These are phyloP conservation scores for Barypeithes pellucidus DNA, from an alignment of 2,888 invertebrate species.

Conservation along the genomic window DNA sequence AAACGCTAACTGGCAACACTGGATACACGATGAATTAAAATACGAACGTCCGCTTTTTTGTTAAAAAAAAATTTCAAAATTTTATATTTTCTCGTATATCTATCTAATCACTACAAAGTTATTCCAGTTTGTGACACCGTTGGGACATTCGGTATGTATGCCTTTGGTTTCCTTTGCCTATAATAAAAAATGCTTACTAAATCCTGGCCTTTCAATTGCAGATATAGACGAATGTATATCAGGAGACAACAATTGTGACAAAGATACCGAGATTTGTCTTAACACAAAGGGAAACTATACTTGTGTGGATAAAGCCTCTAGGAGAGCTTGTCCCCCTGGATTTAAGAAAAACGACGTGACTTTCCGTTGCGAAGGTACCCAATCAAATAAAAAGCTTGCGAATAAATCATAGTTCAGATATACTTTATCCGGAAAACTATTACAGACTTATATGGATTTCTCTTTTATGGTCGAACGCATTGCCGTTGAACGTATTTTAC, in stretches of 20 bases:
- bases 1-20: too few relatives aligned
- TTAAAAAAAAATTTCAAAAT: too few relatives aligned
- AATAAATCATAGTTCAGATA: conserved; percentile 27
- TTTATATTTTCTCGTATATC: too few relatives aligned
- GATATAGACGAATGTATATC: conserved; percentile 85
- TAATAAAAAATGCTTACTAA: not conserved
- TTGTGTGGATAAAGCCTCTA: conserved; percentile 79
- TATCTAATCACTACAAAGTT: too few relatives aligned
- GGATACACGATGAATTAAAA: too few relatives aligned
- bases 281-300: conserved; percentile 82
- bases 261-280: conserved; percentile 79
- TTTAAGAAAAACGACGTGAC: conserved; percentile 75
- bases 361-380: conserved; percentile 75
- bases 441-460: conserved; percentile 1
- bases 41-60: too few relatives aligned
- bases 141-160: too few relatives aligned
- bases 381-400: conserved; percentile 26
- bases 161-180: not conserved
- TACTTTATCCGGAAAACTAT: conserved; percentile 29
- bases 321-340: conserved; percentile 76
- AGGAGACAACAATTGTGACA: conserved; percentile 78
- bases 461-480: not conserved
- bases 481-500: not conserved
- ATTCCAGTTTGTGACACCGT: too few relatives aligned
- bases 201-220: conserved; percentile 62